Base-by-base conservation (phyloP, 2,797 vertebrate genomes). In the Staurois parvus region DNA sequence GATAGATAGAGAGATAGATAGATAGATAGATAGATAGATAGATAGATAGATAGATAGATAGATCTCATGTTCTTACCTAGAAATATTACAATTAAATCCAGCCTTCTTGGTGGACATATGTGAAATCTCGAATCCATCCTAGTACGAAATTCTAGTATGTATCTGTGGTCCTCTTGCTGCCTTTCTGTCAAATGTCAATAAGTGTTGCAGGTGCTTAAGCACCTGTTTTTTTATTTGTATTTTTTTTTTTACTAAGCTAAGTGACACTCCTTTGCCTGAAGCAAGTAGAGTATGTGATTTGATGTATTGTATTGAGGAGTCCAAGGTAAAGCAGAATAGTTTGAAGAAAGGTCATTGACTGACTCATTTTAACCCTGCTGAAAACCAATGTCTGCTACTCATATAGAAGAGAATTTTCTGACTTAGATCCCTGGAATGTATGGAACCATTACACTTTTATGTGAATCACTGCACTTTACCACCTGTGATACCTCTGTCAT, bases 181-280 rank as follows among this genome's bases (percentile, higher is more conserved):
- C 52, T 59, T 52, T 42, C 34, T 48, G 68, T 48, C 21, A 48
- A 72, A 34, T 79, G 83, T 67, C 17, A 52, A 85, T 28, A 34
- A 59, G 56, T 37, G 56, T 40, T 67, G 59, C 24, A 42, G 68
- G 66, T 70, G 56, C 69, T 74, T 8, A 74, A 74, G 40, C 70
- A 85, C 52, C 84, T 79, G 70, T 21, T 34, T 52, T 52, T 30
- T 45, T 45, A 56, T 56, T 59, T 59, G 52, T 59, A 59, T 59
- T 59, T 24, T 59, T 24, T 79, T 77, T 79, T 79, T 84, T 85
- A 72, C 76, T 42, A 67, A 85, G 76, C 48, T 72, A 26, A 42
- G 72, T 52, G 81, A 76, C 81, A 83, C 81, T 34, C 81, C 84
- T 85, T 56, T 85, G 76, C 84, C 76, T 79, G 19, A 67, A 74